Conservation (phyloP, 2,113 vertebrate species). For the human (Homo sapiens) region GRCh38 chr6:12095501-12096000, state of each 20-base stretch:
- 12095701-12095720: neutral
- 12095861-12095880: too few relatives aligned
- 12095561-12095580: neutral
- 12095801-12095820: neutral
- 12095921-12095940: neutral
- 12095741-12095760: neutral
- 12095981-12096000: neutral
- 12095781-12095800: neutral
- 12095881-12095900: neutral
- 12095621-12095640: neutral
- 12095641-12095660: neutral
- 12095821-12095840: too few relatives aligned
- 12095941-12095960: neutral
- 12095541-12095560: neutral
- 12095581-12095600: neutral
- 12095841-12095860: fast-evolving
- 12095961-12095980: neutral
- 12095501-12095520: neutral
- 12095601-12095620: neutral
- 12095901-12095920: neutral
- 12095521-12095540: neutral
- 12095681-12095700: neutral
- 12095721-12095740: neutral
- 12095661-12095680: neutral
- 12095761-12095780: neutral